Evolutionary conservation across 2,888 invertebrate genomes (phyloP), one percentile per base, ranked within the genome.

Genomic region (Euplagia quadripunctaria): DNA sequence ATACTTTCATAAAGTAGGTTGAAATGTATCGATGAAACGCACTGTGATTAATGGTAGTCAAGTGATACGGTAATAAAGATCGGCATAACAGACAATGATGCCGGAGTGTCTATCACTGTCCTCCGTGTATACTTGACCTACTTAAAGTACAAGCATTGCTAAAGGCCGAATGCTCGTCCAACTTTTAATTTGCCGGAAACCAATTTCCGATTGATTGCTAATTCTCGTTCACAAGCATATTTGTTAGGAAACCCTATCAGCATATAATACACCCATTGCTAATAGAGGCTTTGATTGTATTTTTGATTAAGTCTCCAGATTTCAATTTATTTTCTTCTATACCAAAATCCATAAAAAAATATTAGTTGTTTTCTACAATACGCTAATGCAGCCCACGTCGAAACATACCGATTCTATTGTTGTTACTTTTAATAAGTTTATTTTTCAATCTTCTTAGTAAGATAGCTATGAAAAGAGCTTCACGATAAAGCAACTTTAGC

Each of bases 51-150:
- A 93, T 92, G 90, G 82, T 79, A 78, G 86, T 85, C 86, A 85
- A 83, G 88, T 90, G 91, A 92, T 92, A 89, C 89, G 86, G 85
- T 91, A 90, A 91, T 94, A 91, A 91, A 92, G 90, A 89, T 87
- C 86, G 83, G 78, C 85, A 82, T 87, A 89, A 88, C 86, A 88
- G 86, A 85, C 81, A 84, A 81, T 87, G 85, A 86, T 84, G 83
- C 82, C 82, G 83, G 77, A 73, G 83, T 81, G 85, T 86, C 83
- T 85, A 87, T 86, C 81, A 85, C 84, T 89, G 92, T 91, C 93
- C 93, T 93, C 92, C 88, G 84, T 89, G 85, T 87, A 90, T 93
- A 90, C 94, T 94, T 94, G 94, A 94, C 95, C 94, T 84, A 94
- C 87, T 92, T 94, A 89, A 82, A 85, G 83, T 80, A 82, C 84